phyloP scores from a whole-genome alignment of 2,888 invertebrate species.

The Vannuccia rotundouncinata region DNA sequence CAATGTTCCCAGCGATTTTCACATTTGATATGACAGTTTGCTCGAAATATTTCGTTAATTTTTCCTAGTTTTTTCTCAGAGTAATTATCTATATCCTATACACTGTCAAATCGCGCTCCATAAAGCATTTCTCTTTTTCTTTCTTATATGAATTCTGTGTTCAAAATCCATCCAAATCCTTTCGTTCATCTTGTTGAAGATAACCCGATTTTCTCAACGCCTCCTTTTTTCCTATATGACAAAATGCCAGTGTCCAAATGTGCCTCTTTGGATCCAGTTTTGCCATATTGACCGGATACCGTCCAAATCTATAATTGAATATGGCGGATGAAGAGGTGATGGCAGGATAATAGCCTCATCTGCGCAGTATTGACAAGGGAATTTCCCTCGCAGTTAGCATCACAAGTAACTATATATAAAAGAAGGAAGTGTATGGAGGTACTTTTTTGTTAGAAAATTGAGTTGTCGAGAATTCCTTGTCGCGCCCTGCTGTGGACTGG shows the following conservation, averaged over 20 bases:
- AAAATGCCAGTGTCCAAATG: not conserved
- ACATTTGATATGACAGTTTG: not conserved
- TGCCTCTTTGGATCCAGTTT: not conserved
- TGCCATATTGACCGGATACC: not conserved
- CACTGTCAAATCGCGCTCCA: not conserved
- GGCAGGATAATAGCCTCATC: not conserved
- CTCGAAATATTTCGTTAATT: not conserved
- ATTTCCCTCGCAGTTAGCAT: no score
- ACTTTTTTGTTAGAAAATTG: no score
- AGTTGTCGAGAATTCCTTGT: no score
- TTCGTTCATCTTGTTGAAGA: not conserved
- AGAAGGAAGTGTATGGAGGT: no score
- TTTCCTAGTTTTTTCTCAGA: not conserved
- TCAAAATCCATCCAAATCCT: no score
- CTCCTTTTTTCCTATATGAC: not conserved
- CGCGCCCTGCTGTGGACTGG: no score
- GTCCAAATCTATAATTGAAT: not conserved
- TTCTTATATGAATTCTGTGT: no score
- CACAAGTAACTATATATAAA: no score
- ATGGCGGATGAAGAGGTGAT: not conserved
- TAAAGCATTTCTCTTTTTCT: not conserved
- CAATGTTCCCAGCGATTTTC: not conserved
- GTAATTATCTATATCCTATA: not conserved
- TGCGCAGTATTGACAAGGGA: not conserved
- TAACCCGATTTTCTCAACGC: not conserved